Evolutionary conservation across 2,113 vertebrate genomes (phyloP).

Genomic region (Ceuthmochares aereus): DNA sequence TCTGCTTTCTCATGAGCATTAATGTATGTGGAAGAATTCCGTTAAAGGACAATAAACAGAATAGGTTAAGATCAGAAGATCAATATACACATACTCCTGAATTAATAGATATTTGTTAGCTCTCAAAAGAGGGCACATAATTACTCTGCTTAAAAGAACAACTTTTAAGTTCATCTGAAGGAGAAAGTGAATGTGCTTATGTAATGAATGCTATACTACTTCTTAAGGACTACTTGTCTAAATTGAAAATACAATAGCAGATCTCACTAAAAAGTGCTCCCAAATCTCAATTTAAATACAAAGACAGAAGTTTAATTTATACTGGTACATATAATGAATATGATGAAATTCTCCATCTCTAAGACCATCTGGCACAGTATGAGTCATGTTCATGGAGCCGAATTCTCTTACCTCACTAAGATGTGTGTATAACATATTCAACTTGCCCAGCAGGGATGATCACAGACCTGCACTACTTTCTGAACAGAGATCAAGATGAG

Average conservation of each 20-base stretch:
- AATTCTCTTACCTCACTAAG: not conserved
- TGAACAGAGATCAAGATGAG: not conserved
- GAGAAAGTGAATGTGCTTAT: conserved; percentile 49
- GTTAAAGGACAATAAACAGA: conserved; percentile 59
- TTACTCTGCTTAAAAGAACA: conserved; percentile 47
- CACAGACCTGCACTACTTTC: not conserved
- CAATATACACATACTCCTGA: conserved; percentile 58
- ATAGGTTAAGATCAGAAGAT: conserved; percentile 58
- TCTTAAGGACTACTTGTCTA: not conserved
- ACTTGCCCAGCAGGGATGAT: not conserved
- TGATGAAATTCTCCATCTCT: not conserved
- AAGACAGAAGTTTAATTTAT: not conserved
- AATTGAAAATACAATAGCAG: not conserved
- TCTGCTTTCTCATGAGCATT: not conserved
- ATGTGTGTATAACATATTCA: not conserved
- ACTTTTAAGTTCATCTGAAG: conserved; percentile 53
- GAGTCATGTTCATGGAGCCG: not conserved
- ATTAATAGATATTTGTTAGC: conserved; percentile 67
- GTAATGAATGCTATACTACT: conserved; percentile 16
- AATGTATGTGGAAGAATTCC: conserved; percentile 3
- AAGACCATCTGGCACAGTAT: not conserved
- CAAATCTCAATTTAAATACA: not conserved
- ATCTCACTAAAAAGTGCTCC: not conserved
- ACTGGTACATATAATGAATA: not conserved
- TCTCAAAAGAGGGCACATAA: conserved; percentile 25